These are phyloP conservation scores for Drosophila setosimentum DNA, from an alignment of 2,888 invertebrate genomes.

Conservation along the genomic window DNA sequence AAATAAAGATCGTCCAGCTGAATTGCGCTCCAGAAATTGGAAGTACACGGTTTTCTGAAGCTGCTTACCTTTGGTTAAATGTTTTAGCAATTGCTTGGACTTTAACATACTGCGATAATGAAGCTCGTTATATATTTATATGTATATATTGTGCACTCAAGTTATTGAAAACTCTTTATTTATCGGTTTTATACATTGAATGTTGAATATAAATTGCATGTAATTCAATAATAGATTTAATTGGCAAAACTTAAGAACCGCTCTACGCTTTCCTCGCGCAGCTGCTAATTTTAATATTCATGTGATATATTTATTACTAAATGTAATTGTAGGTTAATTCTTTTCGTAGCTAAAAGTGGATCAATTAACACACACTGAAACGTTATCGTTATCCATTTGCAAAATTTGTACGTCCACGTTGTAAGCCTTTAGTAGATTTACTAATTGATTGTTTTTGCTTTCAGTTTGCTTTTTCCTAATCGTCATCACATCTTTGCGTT, in stretches of 20 bases:
- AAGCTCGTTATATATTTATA: constrained; percentile 11
- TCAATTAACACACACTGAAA: constrained; percentile 22
- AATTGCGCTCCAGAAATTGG: constrained; percentile 32
- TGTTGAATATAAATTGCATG: constrained; percentile 10
- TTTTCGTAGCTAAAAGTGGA: constrained; percentile 16
- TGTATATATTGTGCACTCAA: constrained; percentile 18
- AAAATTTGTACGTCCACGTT: constrained; percentile 58
- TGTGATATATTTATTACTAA: constrained; percentile 3
- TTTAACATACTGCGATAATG: constrained; percentile 72
- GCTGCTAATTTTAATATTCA: constrained; percentile 5
- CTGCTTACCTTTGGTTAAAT: constrained; percentile 75
- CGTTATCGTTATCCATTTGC: constrained; percentile 38
- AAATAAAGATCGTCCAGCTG: constrained; percentile 5
- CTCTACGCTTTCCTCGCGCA: constrained; percentile 8
- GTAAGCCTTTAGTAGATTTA: constrained; percentile 52
- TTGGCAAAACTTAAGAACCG: neutral
- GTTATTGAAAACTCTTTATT: constrained; percentile 20
- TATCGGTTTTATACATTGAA: constrained; percentile 8
- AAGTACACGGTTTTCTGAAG: neutral
- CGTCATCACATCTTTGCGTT: constrained; percentile 43
- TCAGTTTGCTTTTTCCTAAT: constrained; percentile 26
- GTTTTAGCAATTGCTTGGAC: constrained; percentile 72
- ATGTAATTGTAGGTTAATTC: constrained; percentile 20
- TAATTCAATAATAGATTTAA: neutral
- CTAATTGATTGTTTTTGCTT: constrained; percentile 63